phyloP scores from a whole-genome alignment of 1,140 invertebrate genomes.

The Drosophila parvula region DNA sequence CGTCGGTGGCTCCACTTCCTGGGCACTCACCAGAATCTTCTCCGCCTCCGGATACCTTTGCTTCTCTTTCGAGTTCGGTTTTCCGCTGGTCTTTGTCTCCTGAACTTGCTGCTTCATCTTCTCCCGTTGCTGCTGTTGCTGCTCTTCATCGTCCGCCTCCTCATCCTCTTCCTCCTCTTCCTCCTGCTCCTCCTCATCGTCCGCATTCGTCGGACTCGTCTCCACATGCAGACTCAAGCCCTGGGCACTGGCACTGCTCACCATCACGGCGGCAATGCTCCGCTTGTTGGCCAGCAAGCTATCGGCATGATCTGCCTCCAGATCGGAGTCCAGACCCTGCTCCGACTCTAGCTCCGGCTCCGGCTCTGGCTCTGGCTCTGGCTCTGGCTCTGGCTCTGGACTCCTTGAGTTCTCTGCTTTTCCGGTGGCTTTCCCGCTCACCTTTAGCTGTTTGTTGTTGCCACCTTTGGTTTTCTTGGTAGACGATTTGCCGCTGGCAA shows the following conservation, averaged over 20 bases:
- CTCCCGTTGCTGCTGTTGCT: background rate
- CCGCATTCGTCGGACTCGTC: slow-evolving; percentile 7
- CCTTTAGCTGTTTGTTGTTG: slow-evolving; percentile 37
- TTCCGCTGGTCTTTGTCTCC: background rate
- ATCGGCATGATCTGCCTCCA: slow-evolving; percentile 55
- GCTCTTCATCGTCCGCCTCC: background rate
- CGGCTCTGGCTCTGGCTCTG: slow-evolving; percentile 1
- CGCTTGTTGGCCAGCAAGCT: slow-evolving; percentile 55
- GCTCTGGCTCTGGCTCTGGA: slow-evolving; percentile 27
- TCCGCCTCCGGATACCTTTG: background rate
- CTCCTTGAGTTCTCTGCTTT: slow-evolving; percentile 8
- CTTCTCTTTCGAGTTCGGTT: background rate
- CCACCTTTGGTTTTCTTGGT: slow-evolving; percentile 31
- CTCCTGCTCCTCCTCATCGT: slow-evolving; percentile 2
- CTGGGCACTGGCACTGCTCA: slow-evolving; percentile 68
- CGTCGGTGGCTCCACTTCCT: background rate
- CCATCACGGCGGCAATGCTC: slow-evolving; percentile 58
- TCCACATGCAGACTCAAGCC: slow-evolving; percentile 61
- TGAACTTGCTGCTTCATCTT: background rate
- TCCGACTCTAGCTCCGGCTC: background rate
- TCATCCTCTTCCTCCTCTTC: background rate
- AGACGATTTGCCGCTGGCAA: slow-evolving; percentile 23
- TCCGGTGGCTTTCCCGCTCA: slow-evolving; percentile 9
- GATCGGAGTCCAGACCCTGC: slow-evolving; percentile 12
- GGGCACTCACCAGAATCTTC: background rate